phyloP scores from a whole-genome alignment of 2,797 vertebrate species.

The Morus bassanus region DNA sequence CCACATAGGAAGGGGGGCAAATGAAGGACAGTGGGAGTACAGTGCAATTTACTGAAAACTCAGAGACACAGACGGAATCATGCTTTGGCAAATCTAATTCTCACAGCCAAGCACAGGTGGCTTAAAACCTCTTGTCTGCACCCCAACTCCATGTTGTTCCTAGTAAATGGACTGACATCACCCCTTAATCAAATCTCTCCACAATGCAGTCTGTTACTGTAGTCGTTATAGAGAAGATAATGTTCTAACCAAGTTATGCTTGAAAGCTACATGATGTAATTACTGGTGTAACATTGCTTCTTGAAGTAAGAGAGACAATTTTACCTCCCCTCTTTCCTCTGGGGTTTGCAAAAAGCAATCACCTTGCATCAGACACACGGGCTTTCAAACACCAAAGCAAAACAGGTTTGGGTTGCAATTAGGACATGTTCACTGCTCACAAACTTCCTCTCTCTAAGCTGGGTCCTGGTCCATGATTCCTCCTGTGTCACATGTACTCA shows the following conservation, averaged over 20 bases:
- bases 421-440: neutral
- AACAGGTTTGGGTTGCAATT: neutral
- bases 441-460: neutral
- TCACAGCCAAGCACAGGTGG: neutral
- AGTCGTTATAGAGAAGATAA: constrained; percentile 14
- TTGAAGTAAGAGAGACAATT: neutral
- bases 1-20: neutral
- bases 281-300: neutral
- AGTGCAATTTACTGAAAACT: neutral
- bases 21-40: too few species aligned
- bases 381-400: neutral
- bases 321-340: neutral
- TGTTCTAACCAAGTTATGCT: constrained; percentile 35
- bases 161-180: constrained; percentile 11
- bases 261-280: constrained; percentile 58
- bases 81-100: neutral
- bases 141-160: neutral
- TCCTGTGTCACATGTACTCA: neutral
- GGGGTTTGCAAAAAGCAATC: neutral
- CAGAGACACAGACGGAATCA: neutral
- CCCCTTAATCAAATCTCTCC: constrained; percentile 26
- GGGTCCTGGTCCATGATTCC: neutral
- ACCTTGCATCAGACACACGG: neutral
- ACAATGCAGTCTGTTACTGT: neutral
- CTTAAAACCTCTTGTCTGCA: neutral